These are phyloP conservation scores for Protaetia brevitarsis DNA, from an alignment of 1,140 invertebrate species.

Conservation along the genomic window DNA sequence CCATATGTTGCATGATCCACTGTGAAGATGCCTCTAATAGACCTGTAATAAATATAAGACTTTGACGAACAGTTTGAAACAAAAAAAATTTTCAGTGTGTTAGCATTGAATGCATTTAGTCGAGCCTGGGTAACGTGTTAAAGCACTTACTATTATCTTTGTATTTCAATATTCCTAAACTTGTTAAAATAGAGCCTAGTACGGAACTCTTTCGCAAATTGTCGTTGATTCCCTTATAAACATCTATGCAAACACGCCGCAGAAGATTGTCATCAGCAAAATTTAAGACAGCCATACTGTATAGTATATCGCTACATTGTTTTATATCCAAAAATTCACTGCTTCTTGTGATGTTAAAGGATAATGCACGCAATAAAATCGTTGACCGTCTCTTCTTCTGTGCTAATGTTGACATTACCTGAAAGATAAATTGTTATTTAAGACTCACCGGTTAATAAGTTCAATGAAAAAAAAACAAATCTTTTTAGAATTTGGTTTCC, in stretches of 20 bases:
- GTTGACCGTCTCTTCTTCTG: slow-evolving; percentile 62
- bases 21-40: slow-evolving; percentile 58
- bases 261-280: slow-evolving; percentile 69
- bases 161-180: slow-evolving; percentile 68
- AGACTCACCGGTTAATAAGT: too few species aligned
- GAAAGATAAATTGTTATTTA: slow-evolving; percentile 28
- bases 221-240: slow-evolving; percentile 52
- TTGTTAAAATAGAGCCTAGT: slow-evolving; percentile 68
- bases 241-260: slow-evolving; percentile 58
- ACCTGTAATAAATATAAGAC: slow-evolving; percentile 43
- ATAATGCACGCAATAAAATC: slow-evolving; percentile 63
- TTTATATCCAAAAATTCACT: slow-evolving; percentile 61
- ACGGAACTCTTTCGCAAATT: slow-evolving; percentile 59
- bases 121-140: background rate
- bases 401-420: slow-evolving; percentile 67
- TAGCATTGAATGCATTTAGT: too few species aligned
- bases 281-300: slow-evolving; percentile 64
- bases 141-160: slow-evolving; percentile 58
- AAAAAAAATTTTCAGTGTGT: background rate
- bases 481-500: background rate
- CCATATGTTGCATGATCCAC: slow-evolving; percentile 57
- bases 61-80: background rate
- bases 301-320: slow-evolving; percentile 68
- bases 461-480: background rate
- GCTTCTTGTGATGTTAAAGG: slow-evolving; percentile 61